Base-by-base conservation (phyloP, 2,797 vertebrate genomes). In the Hirundo rustica region DNA sequence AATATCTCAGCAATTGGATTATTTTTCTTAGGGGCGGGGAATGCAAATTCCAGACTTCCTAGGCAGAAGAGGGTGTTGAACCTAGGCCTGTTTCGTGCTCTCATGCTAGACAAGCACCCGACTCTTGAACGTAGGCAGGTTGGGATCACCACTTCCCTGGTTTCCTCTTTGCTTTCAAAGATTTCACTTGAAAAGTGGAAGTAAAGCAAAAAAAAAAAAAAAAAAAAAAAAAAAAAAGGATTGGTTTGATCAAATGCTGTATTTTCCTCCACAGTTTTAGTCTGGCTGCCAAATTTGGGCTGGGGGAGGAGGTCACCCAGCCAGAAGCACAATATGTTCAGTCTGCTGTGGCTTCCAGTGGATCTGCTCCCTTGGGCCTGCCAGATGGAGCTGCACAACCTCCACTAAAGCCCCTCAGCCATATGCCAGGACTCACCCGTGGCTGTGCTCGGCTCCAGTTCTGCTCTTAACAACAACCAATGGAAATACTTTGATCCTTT, bases 361-460 rank as follows among this genome's bases (percentile, higher is more conserved):
- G 91, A 55, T 48, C 32, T n/a, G 77, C 30, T 62, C 29, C 92
- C 84, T 47, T 62, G 75, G 83, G 72, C 7, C 68, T 95, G 91
- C 70, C 93, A 92, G 89, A 85, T 72, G 74, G 87, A 92, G 91
- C 66, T 80, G 64, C 53, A 32, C 79, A 88, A 44, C 76, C 83
- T 87, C 38, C 47, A 54, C 62, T 15, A 10, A 42, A 74, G 81
- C 29, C 74, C 62, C 62, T 64, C 70, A 71, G 53, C 54, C 85
- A 42, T 57, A 57, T 74, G 73, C 76, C 80, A 83, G 73, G 48
- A 67, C 48, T 60, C 58, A 80, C 17, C 57, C 61, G 4, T 13
- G 66, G 29, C 76, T 75, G 57, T n/a, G 68, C 47, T 14, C 0
- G 0, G 75, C 40, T 78, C 55, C 57, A 20, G 0, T 13, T n/a